Conservation (phyloP, 2,797 vertebrate genomes). For the Rhinoraja longicauda region DNA sequence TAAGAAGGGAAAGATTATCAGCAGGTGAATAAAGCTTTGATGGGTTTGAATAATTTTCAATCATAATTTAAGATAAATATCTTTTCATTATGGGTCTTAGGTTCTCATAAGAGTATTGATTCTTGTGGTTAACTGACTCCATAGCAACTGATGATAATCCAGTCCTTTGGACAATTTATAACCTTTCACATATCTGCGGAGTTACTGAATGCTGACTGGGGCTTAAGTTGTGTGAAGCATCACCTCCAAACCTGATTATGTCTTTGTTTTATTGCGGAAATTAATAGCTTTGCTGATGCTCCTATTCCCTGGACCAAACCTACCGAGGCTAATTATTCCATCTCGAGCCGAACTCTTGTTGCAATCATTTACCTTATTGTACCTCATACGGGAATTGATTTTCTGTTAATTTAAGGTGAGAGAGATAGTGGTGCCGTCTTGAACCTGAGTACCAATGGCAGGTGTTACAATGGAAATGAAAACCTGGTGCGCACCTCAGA, state of each 20-base stretch:
- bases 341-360: background rate
- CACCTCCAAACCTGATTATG: background rate
- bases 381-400: background rate
- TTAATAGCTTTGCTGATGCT: background rate
- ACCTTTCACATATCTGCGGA: background rate
- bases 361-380: too few species aligned
- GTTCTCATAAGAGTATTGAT: background rate
- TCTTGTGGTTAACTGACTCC: background rate
- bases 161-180: background rate
- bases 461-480: background rate
- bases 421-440: background rate
- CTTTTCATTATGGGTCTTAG: background rate
- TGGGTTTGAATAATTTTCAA: background rate
- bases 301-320: background rate
- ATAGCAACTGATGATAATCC: background rate
- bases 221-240: background rate
- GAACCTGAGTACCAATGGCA: background rate
- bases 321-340: background rate
- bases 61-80: background rate
- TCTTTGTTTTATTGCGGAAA: background rate
- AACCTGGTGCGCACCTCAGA: background rate
- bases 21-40: background rate
- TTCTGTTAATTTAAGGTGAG: background rate
- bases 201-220: background rate
- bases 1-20: background rate